A percentile compares a stretch with the other conserved stretches of the same genome.
These are phyloP conservation scores for Drosophila takahashii DNA, from an alignment of 1,140 invertebrate species.

Conservation along the genomic window DNA sequence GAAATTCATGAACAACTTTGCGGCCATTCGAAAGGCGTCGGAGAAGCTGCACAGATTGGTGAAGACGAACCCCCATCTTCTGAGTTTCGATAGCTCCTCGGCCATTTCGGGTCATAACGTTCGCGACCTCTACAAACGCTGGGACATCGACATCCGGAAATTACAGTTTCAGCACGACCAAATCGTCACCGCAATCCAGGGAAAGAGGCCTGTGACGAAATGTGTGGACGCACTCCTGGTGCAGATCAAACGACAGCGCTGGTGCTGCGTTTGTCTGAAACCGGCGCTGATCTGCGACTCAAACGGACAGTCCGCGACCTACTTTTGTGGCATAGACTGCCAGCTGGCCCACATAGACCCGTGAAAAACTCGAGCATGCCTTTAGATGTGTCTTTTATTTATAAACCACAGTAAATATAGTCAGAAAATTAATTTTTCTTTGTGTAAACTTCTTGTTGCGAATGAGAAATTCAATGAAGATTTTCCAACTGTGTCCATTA, in stretches of 20 bases:
- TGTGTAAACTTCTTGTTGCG: neutral
- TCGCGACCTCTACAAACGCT: too few species aligned
- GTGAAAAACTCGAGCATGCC: neutral
- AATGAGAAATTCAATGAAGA: neutral
- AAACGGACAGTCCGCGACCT: neutral
- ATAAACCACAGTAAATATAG: neutral
- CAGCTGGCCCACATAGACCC: neutral
- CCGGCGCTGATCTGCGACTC: too few species aligned
- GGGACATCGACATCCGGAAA: neutral
- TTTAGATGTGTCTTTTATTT: slow-evolving; percentile 1
- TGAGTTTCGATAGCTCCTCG: too few species aligned
- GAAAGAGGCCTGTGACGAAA: neutral
- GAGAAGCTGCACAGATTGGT: too few species aligned
- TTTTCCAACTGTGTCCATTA: neutral
- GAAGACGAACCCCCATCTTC: too few species aligned
- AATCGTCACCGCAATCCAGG: neutral
- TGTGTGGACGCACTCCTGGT: neutral
- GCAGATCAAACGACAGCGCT: neutral
- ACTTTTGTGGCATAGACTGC: neutral
- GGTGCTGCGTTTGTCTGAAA: too few species aligned
- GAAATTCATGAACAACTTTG: too few species aligned
- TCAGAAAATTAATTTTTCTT: neutral
- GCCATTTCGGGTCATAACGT: too few species aligned
- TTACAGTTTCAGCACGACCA: neutral
- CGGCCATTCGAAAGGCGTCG: too few species aligned